Conservation (phyloP, 2,888 invertebrate genomes). For the Drosophila atripex region DNA sequence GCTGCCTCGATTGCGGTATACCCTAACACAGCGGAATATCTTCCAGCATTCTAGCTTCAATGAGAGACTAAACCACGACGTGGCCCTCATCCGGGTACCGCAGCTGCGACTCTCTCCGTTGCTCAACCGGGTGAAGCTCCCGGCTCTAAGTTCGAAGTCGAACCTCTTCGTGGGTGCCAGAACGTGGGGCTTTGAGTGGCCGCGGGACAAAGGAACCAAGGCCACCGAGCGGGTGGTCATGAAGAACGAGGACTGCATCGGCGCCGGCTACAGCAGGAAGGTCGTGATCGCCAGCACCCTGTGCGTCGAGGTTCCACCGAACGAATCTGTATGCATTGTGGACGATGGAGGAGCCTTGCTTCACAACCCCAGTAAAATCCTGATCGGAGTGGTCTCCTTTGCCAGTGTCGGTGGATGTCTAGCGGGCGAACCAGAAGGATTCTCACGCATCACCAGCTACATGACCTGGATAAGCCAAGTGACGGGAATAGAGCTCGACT, state of each 20-base stretch:
- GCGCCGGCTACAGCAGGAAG: background rate
- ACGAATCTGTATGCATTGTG: background rate
- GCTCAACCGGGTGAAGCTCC: constrained; percentile 1
- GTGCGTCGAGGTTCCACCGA: background rate
- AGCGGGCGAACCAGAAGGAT: background rate
- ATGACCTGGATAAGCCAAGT: background rate
- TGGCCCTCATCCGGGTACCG: background rate
- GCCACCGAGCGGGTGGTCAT: background rate
- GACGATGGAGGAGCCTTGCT: background rate
- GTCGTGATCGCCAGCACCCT: background rate
- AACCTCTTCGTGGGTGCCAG: background rate
- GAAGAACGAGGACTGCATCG: background rate
- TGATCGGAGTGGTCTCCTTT: background rate
- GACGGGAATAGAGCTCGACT: background rate
- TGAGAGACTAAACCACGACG: background rate
- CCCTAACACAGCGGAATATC: background rate
- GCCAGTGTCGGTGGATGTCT: background rate
- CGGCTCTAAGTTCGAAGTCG: background rate
- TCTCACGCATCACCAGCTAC: constrained; percentile 1
- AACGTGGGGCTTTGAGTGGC: background rate
- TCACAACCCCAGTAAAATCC: background rate
- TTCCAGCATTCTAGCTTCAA: background rate
- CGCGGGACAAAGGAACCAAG: background rate
- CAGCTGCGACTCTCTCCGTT: background rate
- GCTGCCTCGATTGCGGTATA: background rate